These are phyloP conservation scores for Cancer borealis DNA, from an alignment of 2,888 invertebrate species.

Conservation along the genomic window DNA sequence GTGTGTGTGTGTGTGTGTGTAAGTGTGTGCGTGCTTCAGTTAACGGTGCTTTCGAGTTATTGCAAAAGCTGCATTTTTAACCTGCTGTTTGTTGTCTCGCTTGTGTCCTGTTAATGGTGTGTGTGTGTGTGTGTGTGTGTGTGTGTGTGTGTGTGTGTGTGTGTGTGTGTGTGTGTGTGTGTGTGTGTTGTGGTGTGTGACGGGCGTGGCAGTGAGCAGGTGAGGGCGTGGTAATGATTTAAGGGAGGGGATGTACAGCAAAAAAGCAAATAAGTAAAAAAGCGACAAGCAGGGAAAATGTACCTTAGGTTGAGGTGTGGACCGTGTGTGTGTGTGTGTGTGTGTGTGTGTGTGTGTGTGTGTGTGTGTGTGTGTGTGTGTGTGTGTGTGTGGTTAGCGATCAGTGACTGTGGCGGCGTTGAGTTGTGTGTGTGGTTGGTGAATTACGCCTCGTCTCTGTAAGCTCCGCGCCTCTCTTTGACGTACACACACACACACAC, in stretches of 20 bases:
- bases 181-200: not conserved
- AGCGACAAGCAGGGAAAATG: not conserved
- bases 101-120: not conserved
- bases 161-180: slow-evolving; percentile 11
- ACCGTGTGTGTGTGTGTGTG: slow-evolving; percentile 24
- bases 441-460: not conserved
- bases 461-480: not conserved
- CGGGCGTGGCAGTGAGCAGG: not conserved
- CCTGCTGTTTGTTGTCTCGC: not conserved
- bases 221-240: not conserved
- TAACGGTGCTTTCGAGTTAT: not conserved
- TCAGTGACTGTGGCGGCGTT: not conserved
- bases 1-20: not conserved
- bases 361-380: slow-evolving; percentile 43
- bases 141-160: not conserved
- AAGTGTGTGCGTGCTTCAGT: not conserved
- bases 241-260: not conserved
- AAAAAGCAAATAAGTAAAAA: not conserved
- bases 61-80: not conserved
- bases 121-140: not conserved
- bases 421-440: slow-evolving; percentile 12
- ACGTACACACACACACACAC: not conserved
- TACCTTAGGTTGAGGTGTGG: not conserved
- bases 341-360: not conserved
- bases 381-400: not conserved